Percentiles rank a stretch among this genome's conserved stretches.
Evolutionary conservation across 1,140 invertebrate species (phyloP).

Genomic region (Hylaeus anthracinus): DNA sequence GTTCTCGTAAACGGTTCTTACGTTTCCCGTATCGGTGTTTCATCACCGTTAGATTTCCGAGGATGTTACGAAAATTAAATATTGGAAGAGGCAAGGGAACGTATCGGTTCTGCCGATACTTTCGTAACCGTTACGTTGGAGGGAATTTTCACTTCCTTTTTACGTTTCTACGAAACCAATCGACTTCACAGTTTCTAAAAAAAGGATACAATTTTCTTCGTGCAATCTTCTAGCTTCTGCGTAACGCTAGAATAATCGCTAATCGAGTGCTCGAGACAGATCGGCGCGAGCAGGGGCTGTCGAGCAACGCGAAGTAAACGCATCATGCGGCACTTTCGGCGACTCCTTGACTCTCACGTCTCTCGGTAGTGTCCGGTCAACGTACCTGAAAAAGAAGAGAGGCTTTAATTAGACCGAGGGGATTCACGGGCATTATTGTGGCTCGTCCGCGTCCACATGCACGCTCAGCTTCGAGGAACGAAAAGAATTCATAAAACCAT

Average conservation of each 20-base stretch:
- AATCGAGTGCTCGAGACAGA: not conserved
- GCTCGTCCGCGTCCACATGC: constrained; percentile 3
- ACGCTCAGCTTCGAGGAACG: not conserved
- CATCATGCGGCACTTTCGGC: constrained; percentile 60
- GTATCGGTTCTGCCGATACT: not conserved
- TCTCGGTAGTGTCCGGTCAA: constrained; percentile 51
- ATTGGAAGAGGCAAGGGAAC: constrained; percentile 16
- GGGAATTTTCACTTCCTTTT: not conserved
- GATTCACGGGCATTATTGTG: constrained; percentile 42
- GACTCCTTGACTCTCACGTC: constrained; percentile 57
- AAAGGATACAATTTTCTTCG: not conserved
- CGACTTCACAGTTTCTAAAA: no score
- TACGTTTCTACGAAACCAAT: not conserved
- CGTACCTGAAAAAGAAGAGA: constrained; percentile 63
- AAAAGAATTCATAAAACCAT: constrained; percentile 35
- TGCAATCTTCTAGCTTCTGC: no score
- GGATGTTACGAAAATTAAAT: constrained; percentile 48
- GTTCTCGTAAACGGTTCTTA: constrained; percentile 13
- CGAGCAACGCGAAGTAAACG: constrained; percentile 1
- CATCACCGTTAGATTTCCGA: constrained; percentile 37
- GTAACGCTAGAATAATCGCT: no score
- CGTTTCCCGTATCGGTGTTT: constrained; percentile 20
- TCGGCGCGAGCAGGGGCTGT: not conserved
- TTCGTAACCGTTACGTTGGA: not conserved
- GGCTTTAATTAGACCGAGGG: constrained; percentile 62